Conservation (phyloP, 1,140 invertebrate genomes). For the Helicoverpa zea region DNA sequence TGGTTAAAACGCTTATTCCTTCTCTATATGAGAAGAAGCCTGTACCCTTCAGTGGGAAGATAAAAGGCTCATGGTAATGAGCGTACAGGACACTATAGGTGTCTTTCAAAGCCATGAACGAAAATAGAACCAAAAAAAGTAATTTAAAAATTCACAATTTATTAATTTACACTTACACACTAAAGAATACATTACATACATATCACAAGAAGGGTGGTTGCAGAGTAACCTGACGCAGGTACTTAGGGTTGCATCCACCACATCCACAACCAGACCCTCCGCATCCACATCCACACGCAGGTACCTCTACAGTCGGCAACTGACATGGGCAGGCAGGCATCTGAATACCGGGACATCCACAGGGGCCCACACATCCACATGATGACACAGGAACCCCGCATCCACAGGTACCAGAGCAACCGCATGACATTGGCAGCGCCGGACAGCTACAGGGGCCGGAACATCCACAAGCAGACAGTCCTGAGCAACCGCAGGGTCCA, state of each 20-base stretch:
- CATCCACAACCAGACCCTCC: slow-evolving; percentile 22
- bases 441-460: background rate
- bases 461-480: slow-evolving; percentile 28
- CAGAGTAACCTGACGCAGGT: slow-evolving; percentile 59
- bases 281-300: slow-evolving; percentile 46
- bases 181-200: background rate
- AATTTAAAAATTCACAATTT: background rate
- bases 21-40: too few species aligned
- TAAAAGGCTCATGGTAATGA: too few species aligned
- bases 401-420: background rate
- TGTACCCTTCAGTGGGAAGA: too few species aligned
- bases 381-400: background rate
- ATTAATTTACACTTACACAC: slow-evolving; percentile 6
- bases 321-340: background rate
- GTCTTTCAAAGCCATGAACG: background rate
- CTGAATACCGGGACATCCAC: slow-evolving; percentile 15
- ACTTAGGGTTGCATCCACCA: slow-evolving; percentile 50
- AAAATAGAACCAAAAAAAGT: background rate
- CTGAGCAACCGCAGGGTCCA: background rate
- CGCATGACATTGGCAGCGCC: too few species aligned
- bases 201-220: slow-evolving; percentile 63
- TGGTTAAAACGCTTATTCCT: too few species aligned
- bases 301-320: slow-evolving; percentile 22
- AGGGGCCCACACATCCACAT: slow-evolving; percentile 15
- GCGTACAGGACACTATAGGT: too few species aligned